A percentile compares a stretch with the other conserved stretches of the same genome.
These are phyloP conservation scores for Centrocercus urophasianus DNA, from an alignment of 2,113 vertebrate species.

Conservation along the genomic window DNA sequence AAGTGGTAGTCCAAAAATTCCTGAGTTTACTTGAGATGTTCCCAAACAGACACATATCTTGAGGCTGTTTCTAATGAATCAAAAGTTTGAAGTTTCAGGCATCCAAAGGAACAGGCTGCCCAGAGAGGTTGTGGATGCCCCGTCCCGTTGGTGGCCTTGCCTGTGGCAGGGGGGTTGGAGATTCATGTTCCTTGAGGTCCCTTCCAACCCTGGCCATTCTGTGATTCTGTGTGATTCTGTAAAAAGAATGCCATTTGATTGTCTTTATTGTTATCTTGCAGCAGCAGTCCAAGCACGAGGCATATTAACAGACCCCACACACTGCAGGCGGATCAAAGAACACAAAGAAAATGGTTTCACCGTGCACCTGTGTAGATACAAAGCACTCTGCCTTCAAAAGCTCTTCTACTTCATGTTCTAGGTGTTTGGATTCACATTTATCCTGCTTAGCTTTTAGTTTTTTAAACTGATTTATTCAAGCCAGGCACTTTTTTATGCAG, in stretches of 20 bases:
- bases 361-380: not conserved
- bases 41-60: not conserved
- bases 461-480: not conserved
- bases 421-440: not conserved
- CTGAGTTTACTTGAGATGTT: not conserved
- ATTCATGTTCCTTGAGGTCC: too few species aligned
- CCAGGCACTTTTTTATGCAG: not conserved
- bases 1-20: not conserved
- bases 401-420: not conserved
- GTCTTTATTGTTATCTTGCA: not conserved
- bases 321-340: rapidly evolving
- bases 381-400: not conserved
- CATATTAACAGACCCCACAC: not conserved
- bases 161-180: too few species aligned
- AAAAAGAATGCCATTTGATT: not conserved
- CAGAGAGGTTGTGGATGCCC: too few species aligned
- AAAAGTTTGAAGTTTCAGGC: not conserved
- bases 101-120: not conserved
- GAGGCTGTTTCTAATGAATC: not conserved
- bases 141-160: too few species aligned
- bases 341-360: not conserved
- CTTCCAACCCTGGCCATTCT: too few species aligned
- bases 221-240: too few species aligned
- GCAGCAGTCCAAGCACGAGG: not conserved
- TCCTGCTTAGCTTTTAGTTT: not conserved